These are phyloP conservation scores for Oscheius sp. DNA, from an alignment of 2,888 invertebrate genomes.

Conservation along the genomic window DNA sequence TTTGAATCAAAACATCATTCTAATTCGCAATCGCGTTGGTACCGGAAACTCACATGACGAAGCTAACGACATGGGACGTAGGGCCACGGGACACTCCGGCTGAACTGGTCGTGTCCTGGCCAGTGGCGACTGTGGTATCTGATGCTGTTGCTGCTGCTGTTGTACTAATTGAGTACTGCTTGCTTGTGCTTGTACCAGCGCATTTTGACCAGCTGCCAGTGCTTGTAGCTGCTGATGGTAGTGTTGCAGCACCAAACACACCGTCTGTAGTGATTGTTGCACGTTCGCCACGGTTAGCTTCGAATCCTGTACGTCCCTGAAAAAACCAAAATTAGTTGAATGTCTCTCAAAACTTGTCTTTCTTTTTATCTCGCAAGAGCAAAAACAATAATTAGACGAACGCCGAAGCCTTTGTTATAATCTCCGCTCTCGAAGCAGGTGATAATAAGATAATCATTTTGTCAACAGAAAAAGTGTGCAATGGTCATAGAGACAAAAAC, in stretches of 20 bases:
- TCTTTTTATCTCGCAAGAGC: background rate
- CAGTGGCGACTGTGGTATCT: slow-evolving; percentile 25
- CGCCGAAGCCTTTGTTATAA: too few relatives aligned
- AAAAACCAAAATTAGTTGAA: slow-evolving; percentile 3
- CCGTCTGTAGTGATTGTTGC: slow-evolving; percentile 32
- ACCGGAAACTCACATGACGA: slow-evolving; percentile 44
- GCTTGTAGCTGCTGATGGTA: slow-evolving; percentile 28
- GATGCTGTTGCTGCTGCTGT: slow-evolving; percentile 2
- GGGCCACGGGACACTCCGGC: slow-evolving; percentile 59
- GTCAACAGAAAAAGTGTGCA: background rate
- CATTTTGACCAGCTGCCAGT: slow-evolving; percentile 26
- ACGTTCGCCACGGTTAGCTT: slow-evolving; percentile 34
- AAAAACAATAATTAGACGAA: too few relatives aligned
- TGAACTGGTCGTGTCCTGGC: slow-evolving; percentile 32
- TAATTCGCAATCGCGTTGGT: background rate
- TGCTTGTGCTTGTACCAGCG: slow-evolving; percentile 22
- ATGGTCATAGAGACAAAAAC: background rate
- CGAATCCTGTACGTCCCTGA: slow-evolving; percentile 37
- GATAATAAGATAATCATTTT: background rate
- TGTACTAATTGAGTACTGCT: background rate
- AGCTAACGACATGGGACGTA: slow-evolving; percentile 49
- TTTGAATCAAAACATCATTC: slow-evolving; percentile 2
- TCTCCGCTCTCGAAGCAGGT: too few relatives aligned
- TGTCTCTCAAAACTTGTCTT: too few relatives aligned
- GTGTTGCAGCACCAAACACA: slow-evolving; percentile 27